phyloP scores from a whole-genome alignment of 2,797 vertebrate genomes.

The Psittacula derbiana region DNA sequence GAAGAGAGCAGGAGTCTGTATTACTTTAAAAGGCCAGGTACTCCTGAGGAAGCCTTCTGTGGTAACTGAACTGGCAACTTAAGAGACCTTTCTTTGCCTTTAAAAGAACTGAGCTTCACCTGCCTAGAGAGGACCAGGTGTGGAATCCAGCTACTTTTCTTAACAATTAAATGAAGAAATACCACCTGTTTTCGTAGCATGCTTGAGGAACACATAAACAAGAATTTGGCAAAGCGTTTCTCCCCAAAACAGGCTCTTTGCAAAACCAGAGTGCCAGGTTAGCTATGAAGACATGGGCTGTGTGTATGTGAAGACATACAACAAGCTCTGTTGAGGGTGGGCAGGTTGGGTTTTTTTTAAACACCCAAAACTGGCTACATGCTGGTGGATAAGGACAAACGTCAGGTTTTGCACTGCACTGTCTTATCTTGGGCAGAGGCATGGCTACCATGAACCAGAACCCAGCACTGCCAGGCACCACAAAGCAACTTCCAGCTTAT shows the following conservation, averaged over 20 bases:
- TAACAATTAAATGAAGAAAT: not conserved
- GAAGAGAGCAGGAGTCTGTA: not conserved
- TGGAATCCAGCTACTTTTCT: not conserved
- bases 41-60: not conserved
- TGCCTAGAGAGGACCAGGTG: not conserved
- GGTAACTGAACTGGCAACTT: not conserved
- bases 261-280: not conserved
- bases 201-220: not conserved
- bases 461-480: rapidly evolving
- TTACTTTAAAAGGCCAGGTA: not conserved
- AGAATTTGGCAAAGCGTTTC: not conserved
- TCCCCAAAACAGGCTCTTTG: not conserved
- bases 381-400: not conserved
- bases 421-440: not conserved
- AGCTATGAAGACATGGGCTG: not conserved
- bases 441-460: not conserved
- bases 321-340: not conserved
- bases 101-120: not conserved
- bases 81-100: not conserved
- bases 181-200: not conserved
- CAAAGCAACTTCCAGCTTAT: not conserved
- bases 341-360: not conserved
- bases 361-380: not conserved
- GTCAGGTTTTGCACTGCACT: not conserved
- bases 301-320: too few relatives aligned